These are phyloP conservation scores for Neogale vison DNA, from an alignment of 2,113 vertebrate species.

Conservation along the genomic window DNA sequence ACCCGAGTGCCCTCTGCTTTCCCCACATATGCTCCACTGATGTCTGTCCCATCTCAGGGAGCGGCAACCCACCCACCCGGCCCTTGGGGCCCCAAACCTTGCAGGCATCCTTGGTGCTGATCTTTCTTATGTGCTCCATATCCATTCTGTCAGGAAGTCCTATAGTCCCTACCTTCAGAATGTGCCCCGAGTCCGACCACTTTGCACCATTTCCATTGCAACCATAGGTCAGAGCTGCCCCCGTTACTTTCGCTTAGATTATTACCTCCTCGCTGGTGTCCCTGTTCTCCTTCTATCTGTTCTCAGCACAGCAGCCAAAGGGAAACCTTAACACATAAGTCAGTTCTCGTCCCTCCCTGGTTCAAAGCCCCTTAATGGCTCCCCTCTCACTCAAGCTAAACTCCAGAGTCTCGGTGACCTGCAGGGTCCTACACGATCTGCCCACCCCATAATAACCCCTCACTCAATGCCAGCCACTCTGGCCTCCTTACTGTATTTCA, in stretches of 20 bases:
- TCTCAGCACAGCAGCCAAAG: not conserved
- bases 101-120: not conserved
- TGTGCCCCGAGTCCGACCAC: not conserved
- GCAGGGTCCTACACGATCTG: no score
- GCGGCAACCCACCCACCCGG: not conserved
- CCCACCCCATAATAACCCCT: not conserved
- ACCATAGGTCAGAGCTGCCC: not conserved
- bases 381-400: not conserved
- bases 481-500: not conserved
- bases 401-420: no score
- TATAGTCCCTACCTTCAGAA: not conserved
- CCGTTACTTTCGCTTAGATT: no score
- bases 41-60: not conserved
- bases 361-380: not conserved
- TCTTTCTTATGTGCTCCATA: not conserved
- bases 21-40: fast-evolving
- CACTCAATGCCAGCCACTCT: fast-evolving
- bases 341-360: not conserved
- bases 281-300: not conserved
- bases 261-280: not conserved
- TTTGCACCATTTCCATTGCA: not conserved
- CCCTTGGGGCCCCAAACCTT: not conserved
- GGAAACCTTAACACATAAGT: not conserved
- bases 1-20: not conserved
- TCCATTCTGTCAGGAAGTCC: not conserved